Conservation (phyloP, 1,140 invertebrate species). For the Aphelenchoides fujianensis region DNA sequence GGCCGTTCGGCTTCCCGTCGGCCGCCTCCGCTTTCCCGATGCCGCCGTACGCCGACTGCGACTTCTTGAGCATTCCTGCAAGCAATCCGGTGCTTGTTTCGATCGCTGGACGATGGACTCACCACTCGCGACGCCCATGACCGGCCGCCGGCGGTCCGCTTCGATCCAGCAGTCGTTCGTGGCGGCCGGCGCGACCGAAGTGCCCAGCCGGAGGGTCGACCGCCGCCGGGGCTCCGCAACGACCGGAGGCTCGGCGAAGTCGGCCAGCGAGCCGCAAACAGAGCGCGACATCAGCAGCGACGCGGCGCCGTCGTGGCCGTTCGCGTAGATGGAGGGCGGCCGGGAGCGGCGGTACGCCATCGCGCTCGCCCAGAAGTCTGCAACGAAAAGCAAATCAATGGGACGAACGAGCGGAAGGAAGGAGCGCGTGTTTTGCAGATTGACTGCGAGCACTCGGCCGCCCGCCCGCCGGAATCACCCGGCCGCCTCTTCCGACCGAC, state of each 20-base stretch:
- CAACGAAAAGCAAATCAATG: constrained; percentile 1
- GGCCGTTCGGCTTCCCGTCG: neutral
- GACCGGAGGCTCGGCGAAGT: neutral
- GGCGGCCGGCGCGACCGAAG: neutral
- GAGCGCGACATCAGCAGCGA: constrained; percentile 5
- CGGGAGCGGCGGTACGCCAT: constrained; percentile 9
- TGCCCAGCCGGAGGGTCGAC: constrained; percentile 14
- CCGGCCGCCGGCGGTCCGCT: neutral
- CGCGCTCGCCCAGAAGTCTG: constrained; percentile 9
- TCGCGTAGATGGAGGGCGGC: constrained; percentile 6
- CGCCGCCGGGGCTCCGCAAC: neutral
- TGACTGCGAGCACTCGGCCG: neutral
- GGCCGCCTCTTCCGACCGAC: neutral
- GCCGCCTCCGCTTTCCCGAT: neutral
- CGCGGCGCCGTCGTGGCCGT: neutral
- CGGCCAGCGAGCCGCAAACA: constrained; percentile 1
- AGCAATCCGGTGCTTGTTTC: neutral
- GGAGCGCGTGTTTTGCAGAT: neutral
- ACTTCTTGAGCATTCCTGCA: constrained; percentile 13
- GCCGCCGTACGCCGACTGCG: constrained; percentile 1
- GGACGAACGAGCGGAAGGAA: neutral
- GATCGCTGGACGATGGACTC: no score
- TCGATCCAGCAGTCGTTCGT: neutral
- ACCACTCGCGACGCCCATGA: constrained; percentile 10
- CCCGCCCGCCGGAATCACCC: neutral